phyloP scores from a whole-genome alignment of 2,113 vertebrate species.

The Rhea americana region DNA sequence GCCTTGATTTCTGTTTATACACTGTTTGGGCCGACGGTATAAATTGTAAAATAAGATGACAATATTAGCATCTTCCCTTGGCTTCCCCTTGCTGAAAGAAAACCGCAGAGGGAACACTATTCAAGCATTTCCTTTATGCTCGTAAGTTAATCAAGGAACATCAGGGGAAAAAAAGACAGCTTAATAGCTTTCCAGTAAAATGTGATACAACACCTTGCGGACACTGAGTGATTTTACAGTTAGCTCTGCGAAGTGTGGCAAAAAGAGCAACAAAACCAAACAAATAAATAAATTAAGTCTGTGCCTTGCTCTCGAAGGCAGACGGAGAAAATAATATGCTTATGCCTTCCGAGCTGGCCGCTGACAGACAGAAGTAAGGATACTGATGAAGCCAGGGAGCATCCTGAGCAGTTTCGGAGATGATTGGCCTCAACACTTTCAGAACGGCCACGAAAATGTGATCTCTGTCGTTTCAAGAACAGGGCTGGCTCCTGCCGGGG shows the following conservation, averaged over 20 bases:
- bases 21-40: not conserved
- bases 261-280: not conserved
- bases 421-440: not conserved
- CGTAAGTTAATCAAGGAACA: slow-evolving; percentile 48
- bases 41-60: slow-evolving; percentile 50
- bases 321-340: not conserved
- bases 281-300: not conserved
- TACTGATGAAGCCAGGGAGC: not conserved
- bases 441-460: accelerated
- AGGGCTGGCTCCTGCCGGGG: not conserved
- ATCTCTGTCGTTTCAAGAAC: not conserved
- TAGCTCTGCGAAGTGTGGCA: slow-evolving; percentile 14
- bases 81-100: slow-evolving; percentile 14
- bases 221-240: slow-evolving; percentile 62
- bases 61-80: slow-evolving; percentile 41
- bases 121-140: slow-evolving; percentile 57
- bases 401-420: not conserved
- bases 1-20: not conserved
- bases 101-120: slow-evolving; percentile 35
- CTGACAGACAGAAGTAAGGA: not conserved
- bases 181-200: slow-evolving; percentile 72
- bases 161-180: slow-evolving; percentile 38
- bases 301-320: not conserved
- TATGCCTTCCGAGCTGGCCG: not conserved
- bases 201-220: slow-evolving; percentile 60